These are phyloP conservation scores for Irena cyanogastra DNA, from an alignment of 2,113 vertebrate species.

Conservation along the genomic window DNA sequence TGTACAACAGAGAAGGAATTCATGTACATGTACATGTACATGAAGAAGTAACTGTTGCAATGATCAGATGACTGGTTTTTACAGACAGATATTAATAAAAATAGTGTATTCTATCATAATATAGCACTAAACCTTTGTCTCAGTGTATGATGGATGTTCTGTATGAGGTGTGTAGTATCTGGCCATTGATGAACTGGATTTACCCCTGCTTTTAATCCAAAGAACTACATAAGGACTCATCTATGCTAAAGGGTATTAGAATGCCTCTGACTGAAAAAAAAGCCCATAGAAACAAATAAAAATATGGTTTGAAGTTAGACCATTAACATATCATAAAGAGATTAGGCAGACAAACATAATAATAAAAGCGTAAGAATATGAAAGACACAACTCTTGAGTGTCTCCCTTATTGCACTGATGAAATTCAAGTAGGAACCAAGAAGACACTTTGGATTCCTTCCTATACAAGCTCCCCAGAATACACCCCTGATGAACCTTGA, in stretches of 20 bases:
- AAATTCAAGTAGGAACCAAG: not conserved
- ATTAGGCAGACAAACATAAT: not conserved
- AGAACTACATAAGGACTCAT: not conserved
- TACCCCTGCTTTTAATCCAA: not conserved
- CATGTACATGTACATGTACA: not conserved
- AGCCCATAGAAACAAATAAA: not conserved
- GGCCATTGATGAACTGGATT: not conserved
- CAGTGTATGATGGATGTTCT: not conserved
- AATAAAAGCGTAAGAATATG: not conserved
- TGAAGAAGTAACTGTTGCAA: not conserved
- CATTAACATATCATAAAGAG: not conserved
- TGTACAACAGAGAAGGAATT: not conserved
- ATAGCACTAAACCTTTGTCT: not conserved
- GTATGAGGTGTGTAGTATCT: not conserved
- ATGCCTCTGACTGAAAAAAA: not conserved
- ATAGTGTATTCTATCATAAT: not conserved
- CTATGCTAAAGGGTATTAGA: not conserved
- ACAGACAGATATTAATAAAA: not conserved
- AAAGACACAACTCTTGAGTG: not conserved
- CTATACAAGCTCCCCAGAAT: not conserved
- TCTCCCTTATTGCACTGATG: not conserved
- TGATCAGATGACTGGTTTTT: not conserved
- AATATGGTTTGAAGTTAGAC: not conserved
- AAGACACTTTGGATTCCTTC: not conserved
- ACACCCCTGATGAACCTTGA: not conserved